A percentile compares a stretch with the other conserved stretches of the same genome.
These are phyloP conservation scores for Actinemys pallida DNA, from an alignment of 2,113 vertebrate genomes.

Conservation along the genomic window DNA sequence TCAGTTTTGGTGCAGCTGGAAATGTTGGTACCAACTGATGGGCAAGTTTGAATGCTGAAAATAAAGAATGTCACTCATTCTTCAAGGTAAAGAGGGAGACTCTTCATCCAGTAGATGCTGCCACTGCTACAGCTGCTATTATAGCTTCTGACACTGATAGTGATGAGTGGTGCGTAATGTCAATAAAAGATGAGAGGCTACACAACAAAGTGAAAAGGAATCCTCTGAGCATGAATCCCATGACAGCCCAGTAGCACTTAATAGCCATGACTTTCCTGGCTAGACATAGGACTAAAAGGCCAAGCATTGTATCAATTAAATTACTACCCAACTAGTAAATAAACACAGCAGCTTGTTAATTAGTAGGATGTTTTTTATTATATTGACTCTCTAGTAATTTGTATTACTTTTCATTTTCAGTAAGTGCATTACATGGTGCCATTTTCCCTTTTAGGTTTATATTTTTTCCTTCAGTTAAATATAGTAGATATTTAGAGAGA, in stretches of 20 bases:
- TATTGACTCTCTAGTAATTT: not conserved
- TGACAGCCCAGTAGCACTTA: slow-evolving; percentile 53
- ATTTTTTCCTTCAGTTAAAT: slow-evolving; percentile 36
- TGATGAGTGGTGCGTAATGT: slow-evolving; percentile 73
- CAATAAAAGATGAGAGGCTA: slow-evolving; percentile 70
- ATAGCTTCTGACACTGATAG: slow-evolving; percentile 73
- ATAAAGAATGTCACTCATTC: slow-evolving; percentile 77
- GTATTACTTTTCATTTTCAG: not conserved
- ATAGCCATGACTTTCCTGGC: slow-evolving; percentile 57
- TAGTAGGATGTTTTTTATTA: not conserved
- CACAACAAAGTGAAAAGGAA: slow-evolving; percentile 67
- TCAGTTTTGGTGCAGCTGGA: slow-evolving; percentile 70
- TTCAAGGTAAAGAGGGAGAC: slow-evolving; percentile 67
- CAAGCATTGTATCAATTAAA: slow-evolving; percentile 5
- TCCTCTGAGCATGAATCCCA: slow-evolving; percentile 61
- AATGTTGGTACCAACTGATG: slow-evolving; percentile 73
- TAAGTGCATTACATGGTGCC: not conserved
- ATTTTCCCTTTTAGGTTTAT: not conserved
- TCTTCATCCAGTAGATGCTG: slow-evolving; percentile 68
- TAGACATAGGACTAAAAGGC: slow-evolving; percentile 38
- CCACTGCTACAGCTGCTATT: slow-evolving; percentile 72
- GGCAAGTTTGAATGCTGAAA: slow-evolving; percentile 68
- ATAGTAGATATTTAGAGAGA: slow-evolving; percentile 45
- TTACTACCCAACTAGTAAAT: slow-evolving; percentile 8
- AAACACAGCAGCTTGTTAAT: slow-evolving; percentile 31